These are phyloP conservation scores for Euglossa dilemma DNA, from an alignment of 1,140 invertebrate genomes.

Conservation along the genomic window DNA sequence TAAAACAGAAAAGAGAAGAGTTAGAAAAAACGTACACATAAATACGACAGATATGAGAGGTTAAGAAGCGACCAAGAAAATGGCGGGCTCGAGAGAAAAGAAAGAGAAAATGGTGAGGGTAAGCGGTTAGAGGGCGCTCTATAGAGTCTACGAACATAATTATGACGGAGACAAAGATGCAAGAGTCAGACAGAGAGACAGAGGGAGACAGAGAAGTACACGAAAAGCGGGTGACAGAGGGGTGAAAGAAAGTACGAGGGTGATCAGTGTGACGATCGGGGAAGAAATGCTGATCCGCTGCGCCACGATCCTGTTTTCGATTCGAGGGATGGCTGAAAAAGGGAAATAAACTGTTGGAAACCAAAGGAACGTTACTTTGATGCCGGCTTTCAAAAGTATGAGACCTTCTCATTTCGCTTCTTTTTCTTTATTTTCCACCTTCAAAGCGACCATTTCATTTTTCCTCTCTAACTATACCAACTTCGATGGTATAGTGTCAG, in stretches of 20 bases:
- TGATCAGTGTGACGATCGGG: neutral
- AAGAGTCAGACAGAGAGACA: slow-evolving; percentile 32
- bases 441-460: no score
- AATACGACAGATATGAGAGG: slow-evolving; percentile 66
- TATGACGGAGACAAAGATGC: neutral
- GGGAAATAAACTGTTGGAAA: neutral
- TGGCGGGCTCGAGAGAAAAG: slow-evolving; percentile 1
- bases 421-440: no score
- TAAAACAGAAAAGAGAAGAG: slow-evolving; percentile 80
- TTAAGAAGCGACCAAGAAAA: slow-evolving; percentile 54
- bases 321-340: neutral
- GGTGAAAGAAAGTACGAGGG: neutral
- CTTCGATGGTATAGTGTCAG: no score
- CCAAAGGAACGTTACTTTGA: no score
- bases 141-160: slow-evolving; percentile 1
- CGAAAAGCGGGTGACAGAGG: neutral
- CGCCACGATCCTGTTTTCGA: neutral
- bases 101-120: neutral
- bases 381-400: no score
- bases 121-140: neutral
- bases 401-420: no score
- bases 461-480: no score
- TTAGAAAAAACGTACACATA: slow-evolving; percentile 78
- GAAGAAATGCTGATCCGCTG: slow-evolving; percentile 8
- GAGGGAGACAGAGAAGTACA: neutral